Conservation (phyloP, 2,797 vertebrate species). For the Coregonus ussuriensis region DNA sequence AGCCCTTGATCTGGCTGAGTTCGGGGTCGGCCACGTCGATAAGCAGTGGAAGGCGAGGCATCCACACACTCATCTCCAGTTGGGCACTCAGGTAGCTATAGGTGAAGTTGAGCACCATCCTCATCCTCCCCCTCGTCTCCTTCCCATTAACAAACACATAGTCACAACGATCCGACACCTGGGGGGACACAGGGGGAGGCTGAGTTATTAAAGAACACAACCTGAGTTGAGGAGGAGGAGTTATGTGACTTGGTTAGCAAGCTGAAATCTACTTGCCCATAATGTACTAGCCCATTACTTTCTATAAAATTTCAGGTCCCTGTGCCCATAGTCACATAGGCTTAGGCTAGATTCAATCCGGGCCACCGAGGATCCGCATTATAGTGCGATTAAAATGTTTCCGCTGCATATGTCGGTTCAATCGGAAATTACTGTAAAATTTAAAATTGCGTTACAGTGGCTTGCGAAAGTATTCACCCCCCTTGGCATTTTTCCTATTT, state of each 20-base stretch:
- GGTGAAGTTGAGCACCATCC: constrained; percentile 85
- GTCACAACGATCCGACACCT: constrained; percentile 93
- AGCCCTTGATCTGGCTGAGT: constrained; percentile 94
- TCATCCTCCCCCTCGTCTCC: constrained; percentile 85
- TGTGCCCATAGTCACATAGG: background rate
- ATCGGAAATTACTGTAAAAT: no score
- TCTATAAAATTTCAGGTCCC: background rate
- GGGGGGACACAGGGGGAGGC: background rate
- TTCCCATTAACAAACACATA: constrained; percentile 92
- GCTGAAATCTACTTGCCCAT: background rate
- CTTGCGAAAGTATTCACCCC: no score
- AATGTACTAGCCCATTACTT: background rate
- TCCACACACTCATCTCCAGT: constrained; percentile 89
- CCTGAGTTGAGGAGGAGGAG: no score
- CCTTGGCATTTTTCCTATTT: no score
- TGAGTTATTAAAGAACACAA: background rate
- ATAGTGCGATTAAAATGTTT: no score
- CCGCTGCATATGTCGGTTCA: no score
- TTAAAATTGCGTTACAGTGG: no score
- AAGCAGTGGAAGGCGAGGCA: constrained; percentile 87
- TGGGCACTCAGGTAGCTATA: constrained; percentile 88
- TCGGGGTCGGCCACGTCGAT: constrained; percentile 90
- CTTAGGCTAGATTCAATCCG: no score
- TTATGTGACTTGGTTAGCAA: background rate
- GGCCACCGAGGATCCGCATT: no score